A percentile compares a stretch with the other conserved stretches of the same genome.
Conservation (phyloP, 2,113 vertebrate species). For the Ochotona curzoniae region DNA sequence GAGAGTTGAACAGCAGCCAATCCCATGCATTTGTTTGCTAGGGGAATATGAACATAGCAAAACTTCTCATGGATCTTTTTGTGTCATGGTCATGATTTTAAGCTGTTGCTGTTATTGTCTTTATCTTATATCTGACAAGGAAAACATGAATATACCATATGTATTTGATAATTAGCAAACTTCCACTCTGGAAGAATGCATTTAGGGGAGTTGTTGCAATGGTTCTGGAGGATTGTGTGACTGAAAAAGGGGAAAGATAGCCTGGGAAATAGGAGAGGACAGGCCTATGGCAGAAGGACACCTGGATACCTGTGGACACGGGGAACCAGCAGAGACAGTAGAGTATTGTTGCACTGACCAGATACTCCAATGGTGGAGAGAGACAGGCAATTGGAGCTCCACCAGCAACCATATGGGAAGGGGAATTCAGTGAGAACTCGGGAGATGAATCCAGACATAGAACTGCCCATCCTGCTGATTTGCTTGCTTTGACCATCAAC, state of each 20-base stretch:
- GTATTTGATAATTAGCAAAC: not conserved
- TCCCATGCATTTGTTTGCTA: conserved; percentile 13
- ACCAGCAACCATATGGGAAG: no score
- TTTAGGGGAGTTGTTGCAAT: not conserved
- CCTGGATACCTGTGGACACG: no score
- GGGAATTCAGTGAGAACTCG: no score
- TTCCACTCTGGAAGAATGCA: not conserved
- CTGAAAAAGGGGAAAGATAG: not conserved
- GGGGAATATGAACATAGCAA: not conserved
- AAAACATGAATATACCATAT: conserved; percentile 44
- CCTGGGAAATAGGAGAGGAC: no score
- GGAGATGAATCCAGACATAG: no score
- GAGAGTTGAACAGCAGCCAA: not conserved
- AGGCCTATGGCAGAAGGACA: no score
- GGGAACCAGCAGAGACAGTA: no score
- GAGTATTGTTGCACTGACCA: no score
- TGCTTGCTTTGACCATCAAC: no score
- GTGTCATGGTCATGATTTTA: conserved; percentile 22
- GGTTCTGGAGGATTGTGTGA: conserved; percentile 36
- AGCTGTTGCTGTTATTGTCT: not conserved
- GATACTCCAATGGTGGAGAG: no score
- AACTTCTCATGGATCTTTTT: not conserved
- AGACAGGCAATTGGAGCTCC: no score
- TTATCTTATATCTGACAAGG: conserved; percentile 6
- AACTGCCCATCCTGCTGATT: no score